phyloP scores from a whole-genome alignment of 1,140 invertebrate species.

The Galleria mellonella region DNA sequence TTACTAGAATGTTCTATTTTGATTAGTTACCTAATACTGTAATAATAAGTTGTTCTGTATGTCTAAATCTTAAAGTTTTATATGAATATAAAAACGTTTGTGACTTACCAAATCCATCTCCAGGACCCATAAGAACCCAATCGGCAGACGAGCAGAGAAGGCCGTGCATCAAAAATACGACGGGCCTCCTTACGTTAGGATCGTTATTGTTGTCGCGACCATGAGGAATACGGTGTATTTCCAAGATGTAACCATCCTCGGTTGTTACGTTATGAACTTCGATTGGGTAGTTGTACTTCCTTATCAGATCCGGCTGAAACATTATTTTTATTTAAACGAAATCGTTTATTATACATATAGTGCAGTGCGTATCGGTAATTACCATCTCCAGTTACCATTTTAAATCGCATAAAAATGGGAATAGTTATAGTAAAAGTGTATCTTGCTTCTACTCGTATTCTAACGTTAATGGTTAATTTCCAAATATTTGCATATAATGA shows the following conservation, averaged over 20 bases:
- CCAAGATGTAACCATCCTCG: conserved; percentile 77
- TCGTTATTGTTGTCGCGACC: conserved; percentile 46
- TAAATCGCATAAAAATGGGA: too few species aligned
- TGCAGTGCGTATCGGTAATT: too few species aligned
- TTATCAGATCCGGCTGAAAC: conserved; percentile 71
- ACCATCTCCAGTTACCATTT: too few species aligned
- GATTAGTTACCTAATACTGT: too few species aligned
- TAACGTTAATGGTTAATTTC: too few species aligned
- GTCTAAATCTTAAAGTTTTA: too few species aligned
- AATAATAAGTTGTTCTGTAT: too few species aligned
- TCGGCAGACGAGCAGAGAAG: conserved; percentile 75
- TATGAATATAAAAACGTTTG: not conserved
- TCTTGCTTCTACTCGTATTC: not conserved
- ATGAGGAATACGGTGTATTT: conserved; percentile 75
- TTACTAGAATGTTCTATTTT: too few species aligned
- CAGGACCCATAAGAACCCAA: conserved; percentile 74
- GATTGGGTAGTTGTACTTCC: conserved; percentile 74
- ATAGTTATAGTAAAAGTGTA: not conserved
- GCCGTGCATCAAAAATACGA: conserved; percentile 80
- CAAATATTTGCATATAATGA: too few species aligned
- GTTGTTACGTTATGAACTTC: conserved; percentile 76
- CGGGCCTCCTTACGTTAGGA: conserved; percentile 29
- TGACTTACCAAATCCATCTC: conserved; percentile 64
- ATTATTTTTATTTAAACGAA: not conserved
- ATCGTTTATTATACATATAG: not conserved